phyloP scores from a whole-genome alignment of 2,888 invertebrate species.

The Linnaemya vulpina region DNA sequence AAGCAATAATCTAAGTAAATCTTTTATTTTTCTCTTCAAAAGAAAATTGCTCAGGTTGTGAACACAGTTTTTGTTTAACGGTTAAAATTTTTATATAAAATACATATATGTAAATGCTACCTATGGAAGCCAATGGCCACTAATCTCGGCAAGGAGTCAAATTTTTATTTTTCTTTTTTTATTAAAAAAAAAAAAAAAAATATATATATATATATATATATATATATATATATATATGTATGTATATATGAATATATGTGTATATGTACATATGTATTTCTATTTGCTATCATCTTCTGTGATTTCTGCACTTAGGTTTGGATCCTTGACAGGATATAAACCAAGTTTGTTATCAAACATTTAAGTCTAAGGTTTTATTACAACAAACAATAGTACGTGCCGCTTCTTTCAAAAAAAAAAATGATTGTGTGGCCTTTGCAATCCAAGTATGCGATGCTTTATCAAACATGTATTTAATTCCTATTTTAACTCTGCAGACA shows the following conservation, averaged over 20 bases:
- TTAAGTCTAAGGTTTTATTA: background rate
- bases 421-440: slow-evolving; percentile 23
- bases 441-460: slow-evolving; percentile 53
- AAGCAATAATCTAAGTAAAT: slow-evolving; percentile 61
- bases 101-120: slow-evolving; percentile 32
- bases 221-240: no score
- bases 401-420: background rate
- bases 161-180: no score
- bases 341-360: no score
- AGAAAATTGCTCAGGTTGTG: slow-evolving; percentile 82
- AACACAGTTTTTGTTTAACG: slow-evolving; percentile 71
- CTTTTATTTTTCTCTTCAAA: slow-evolving; percentile 29
- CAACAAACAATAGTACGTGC: no score
- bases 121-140: slow-evolving; percentile 36
- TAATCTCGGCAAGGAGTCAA: background rate
- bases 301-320: no score
- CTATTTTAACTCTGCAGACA: slow-evolving; percentile 64
- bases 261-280: no score
- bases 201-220: no score
- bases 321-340: no score
- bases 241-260: no score
- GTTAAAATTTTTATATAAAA: slow-evolving; percentile 43
- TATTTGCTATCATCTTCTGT: no score
- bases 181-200: no score
- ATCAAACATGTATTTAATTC: slow-evolving; percentile 61